Conservation (phyloP, 2,888 invertebrate species). For the Bombylius discolor region DNA sequence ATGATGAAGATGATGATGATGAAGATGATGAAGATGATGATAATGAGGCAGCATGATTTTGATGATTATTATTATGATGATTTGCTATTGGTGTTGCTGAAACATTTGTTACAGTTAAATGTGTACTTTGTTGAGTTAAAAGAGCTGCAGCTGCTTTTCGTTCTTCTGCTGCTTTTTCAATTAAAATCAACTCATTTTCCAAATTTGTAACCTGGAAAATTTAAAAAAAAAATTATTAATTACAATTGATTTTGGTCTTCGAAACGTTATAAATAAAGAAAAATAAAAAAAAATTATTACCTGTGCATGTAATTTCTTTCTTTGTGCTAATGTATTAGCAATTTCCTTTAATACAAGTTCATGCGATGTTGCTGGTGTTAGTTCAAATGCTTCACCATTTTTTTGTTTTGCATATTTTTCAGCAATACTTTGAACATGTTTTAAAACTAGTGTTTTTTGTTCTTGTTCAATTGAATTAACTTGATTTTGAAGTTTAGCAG, state of each 20-base stretch:
- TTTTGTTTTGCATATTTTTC: conserved; percentile 49
- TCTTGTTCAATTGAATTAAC: conserved; percentile 57
- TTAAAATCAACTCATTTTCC: conserved; percentile 60
- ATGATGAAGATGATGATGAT: conserved; percentile 22
- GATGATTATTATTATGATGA: conserved; percentile 17
- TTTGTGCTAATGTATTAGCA: conserved; percentile 65
- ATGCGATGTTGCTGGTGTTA: conserved; percentile 57
- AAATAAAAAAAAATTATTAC: conserved; percentile 33
- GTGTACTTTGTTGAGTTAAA: conserved; percentile 30
- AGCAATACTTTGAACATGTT: conserved; percentile 61
- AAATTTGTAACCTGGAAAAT: conserved; percentile 40
- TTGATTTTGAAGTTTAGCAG: conserved; percentile 72
- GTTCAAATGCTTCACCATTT: conserved; percentile 39
- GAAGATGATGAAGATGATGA: conserved; percentile 25
- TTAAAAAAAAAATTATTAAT: neutral
- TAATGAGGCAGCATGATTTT: conserved; percentile 25
- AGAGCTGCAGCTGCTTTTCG: conserved; percentile 38
- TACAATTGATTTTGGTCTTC: too few species aligned
- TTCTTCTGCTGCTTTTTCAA: conserved; percentile 60
- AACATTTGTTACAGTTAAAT: conserved; percentile 22
- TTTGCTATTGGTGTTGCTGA: conserved; percentile 15
- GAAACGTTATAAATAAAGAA: neutral
- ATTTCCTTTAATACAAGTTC: conserved; percentile 79
- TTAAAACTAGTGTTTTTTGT: conserved; percentile 56
- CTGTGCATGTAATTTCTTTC: conserved; percentile 73